Evolutionary conservation across 2,113 vertebrate genomes (phyloP).

Genomic region (Cnemophilus loriae): DNA sequence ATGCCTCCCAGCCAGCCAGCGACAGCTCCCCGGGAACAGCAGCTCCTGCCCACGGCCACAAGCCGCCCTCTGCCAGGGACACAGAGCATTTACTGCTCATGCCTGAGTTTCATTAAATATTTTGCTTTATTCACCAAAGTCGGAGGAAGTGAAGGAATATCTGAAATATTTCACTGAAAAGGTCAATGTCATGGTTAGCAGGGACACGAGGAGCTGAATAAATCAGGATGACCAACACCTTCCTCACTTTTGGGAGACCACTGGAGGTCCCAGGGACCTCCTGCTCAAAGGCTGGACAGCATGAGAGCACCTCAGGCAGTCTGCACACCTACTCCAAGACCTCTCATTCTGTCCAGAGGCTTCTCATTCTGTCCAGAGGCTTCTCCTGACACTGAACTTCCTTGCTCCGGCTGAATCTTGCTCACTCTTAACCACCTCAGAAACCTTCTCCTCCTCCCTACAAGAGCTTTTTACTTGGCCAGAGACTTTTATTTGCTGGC

Average conservation of each 20-base stretch:
- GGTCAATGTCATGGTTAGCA: not conserved
- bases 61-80: not conserved
- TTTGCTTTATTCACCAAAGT: not conserved
- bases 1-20: not conserved
- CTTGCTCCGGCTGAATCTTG: not conserved
- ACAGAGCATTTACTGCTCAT: not conserved
- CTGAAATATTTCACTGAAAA: not conserved
- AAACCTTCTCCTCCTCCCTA: not conserved
- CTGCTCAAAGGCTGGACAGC: not conserved
- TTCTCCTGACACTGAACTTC: not conserved
- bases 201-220: not conserved
- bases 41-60: not conserved
- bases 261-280: not conserved
- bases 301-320: accelerated
- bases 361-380: not conserved
- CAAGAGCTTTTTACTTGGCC: not conserved
- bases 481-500: not conserved
- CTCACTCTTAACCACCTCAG: not conserved
- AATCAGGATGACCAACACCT: not conserved
- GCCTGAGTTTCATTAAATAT: not conserved
- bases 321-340: not conserved
- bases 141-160: not conserved
- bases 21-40: not conserved
- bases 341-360: not conserved
- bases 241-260: not conserved